Evolutionary conservation across 1,140 invertebrate species (phyloP).

Genomic region (Linepithema humile): DNA sequence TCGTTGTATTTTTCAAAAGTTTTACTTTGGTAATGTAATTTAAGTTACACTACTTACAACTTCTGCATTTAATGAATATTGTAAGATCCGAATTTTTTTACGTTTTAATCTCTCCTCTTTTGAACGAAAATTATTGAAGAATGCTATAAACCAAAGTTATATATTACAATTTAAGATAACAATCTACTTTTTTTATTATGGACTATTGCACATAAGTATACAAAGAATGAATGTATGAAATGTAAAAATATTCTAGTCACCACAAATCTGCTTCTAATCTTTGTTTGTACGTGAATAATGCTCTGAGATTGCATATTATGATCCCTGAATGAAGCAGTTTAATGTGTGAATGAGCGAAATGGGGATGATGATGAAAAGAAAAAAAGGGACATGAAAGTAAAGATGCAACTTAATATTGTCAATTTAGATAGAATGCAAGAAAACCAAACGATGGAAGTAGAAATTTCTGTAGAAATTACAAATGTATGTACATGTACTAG

Average conservation of each 20-base stretch:
- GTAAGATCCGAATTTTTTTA: slow-evolving; percentile 34
- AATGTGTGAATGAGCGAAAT: slow-evolving; percentile 38
- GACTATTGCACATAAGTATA: slow-evolving; percentile 74
- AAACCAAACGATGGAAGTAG: slow-evolving; percentile 55
- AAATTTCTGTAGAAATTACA: slow-evolving; percentile 63
- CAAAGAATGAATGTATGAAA: slow-evolving; percentile 77
- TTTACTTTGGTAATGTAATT: slow-evolving; percentile 54
- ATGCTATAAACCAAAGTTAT: slow-evolving; percentile 81
- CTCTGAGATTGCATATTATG: slow-evolving; percentile 57
- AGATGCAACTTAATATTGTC: slow-evolving; percentile 69
- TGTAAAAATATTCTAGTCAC: slow-evolving; percentile 82
- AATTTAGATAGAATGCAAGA: slow-evolving; percentile 66
- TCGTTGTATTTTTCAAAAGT: neutral
- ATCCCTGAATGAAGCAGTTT: slow-evolving; percentile 39
- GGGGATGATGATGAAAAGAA: slow-evolving; percentile 47
- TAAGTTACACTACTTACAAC: slow-evolving; percentile 74
- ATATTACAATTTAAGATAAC: slow-evolving; percentile 73
- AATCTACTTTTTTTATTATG: slow-evolving; percentile 69
- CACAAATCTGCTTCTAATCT: slow-evolving; percentile 76
- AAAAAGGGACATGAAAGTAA: slow-evolving; percentile 67
- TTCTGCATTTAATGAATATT: slow-evolving; percentile 69
- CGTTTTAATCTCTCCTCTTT: slow-evolving; percentile 53
- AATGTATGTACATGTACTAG: slow-evolving; percentile 71
- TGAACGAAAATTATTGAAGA: slow-evolving; percentile 61
- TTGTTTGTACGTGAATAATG: slow-evolving; percentile 63